Evolutionary conservation across 2,797 vertebrate species (phyloP), one percentile per base, ranked within the genome.

Genomic region (Falco peregrinus): DNA sequence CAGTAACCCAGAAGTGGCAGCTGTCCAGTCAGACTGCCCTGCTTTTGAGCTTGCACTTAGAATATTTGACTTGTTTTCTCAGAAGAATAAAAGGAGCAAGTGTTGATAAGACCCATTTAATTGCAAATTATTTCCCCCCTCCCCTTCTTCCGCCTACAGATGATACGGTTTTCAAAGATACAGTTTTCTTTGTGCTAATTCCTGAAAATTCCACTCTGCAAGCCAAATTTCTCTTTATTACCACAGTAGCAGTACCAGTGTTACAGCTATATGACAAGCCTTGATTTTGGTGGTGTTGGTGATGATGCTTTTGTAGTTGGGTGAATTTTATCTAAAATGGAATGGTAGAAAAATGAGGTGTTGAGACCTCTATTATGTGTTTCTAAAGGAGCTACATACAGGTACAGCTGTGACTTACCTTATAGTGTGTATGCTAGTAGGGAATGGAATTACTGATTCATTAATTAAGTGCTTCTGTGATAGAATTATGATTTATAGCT

Each of bases 51-150:
- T 87, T 45, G 45, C 28, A 43, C 63, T 91, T 47, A 92, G 87
- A 96, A 11, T 94, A 85, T 95, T 71, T 80, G 64, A 21, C 84
- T 94, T 97, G 94, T 95, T 96, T 91, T 68, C 89, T 59, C 47
- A 8, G 69, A 56, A 69, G 78, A 85, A 76, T 81, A 75, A 84
- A 81, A 84, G 78, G 90, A 91, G 54, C 28, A 31, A 78, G 87
- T 86, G 79, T 83, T 45, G 54, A 41, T 67, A 71, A 89, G 81
- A 59, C 20, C 74, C 64, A 87, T 95, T 97, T 92, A 96, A 80
- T 75, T 96, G 93, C 69, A 88, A 88, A 91, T 95, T 37, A 50
- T 78, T 65, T 15, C 45, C 57, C 41, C n/a, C 11, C 15, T 26
- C 47, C 39, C 22, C 43, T 92, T 68, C 50, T 82, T 91, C 87